Evolutionary conservation across 2,797 vertebrate species (phyloP), one percentile per base, ranked within the genome.

Genomic region (Geotria australis): DNA sequence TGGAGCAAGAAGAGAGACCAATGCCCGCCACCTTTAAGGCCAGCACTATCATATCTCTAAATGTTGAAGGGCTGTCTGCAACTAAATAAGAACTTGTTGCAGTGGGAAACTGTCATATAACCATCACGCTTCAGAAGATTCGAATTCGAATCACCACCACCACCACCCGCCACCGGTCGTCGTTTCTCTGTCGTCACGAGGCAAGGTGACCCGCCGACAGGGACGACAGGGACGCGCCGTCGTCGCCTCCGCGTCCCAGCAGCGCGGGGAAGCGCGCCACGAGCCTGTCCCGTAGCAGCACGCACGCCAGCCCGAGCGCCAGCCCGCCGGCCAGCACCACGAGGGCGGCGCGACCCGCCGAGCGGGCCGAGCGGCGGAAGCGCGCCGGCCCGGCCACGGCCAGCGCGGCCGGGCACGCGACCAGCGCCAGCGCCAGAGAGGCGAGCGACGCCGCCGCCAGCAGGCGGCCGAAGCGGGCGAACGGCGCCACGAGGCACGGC

Each of bases 401-500:
- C 48, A 98, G 68, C 67, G 80, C 71, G 59, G 86, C 81, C 0
- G 85, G 83, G 65, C 82, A 89, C 64, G 86, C 79, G 1, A 81
- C 83, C 48, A 98, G 63, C 0, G 86, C 89, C 73, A 86, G 89
- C 10, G 81, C 62, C 65, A 98, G 83, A 67, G 88, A 95, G n/a
- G 89, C 69, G 0, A 72, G 79, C 0, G 89, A 93, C 78, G 89
- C 95, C 61, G 98, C 80, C 6, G 88, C 88, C 62, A 98, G 85
- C 1, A 95, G 94, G 74, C 94, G 88, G 62, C 89, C 89, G 0
- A 98, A 98, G 64, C 94, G 94, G 57, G 88, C 85, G 0, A 98
- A 98, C 47, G 89, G 88, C 64, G 88, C 85, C 1, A 98, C 95
- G 70, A 93, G 85, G 65, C 89, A 98, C 70, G 95, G 95, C 73